Base-by-base conservation (phyloP, 2,797 vertebrate genomes). In the Amniataba percoides region DNA sequence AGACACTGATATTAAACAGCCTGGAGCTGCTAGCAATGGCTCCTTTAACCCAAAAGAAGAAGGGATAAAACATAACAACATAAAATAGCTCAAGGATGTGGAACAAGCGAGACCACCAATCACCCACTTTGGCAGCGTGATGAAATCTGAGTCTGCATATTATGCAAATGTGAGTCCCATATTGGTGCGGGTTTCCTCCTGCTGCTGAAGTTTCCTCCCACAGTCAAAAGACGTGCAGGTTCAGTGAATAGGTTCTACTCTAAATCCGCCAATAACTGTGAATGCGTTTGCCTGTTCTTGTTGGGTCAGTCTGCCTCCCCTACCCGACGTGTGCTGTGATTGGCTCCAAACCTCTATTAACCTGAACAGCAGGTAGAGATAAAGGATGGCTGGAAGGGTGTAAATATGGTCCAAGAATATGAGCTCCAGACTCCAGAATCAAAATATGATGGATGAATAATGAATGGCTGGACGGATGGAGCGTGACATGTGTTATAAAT, bases 401-500 rank as follows among this genome's bases (percentile, higher is more conserved):
- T 71, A 61, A 77, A 71, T 60, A 69, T 42, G 25, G 25, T 66
- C 51, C 15, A 46, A 13, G 15, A 25, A 25, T 13, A 40, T 63
- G 19, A 74, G 48, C 21, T 62, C 39, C 51, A 53, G 19, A 71
- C 36, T 3, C n/a, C 27, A 31, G 3, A 74, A 55, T 55, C 55
- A 42, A 40, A 15, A 39, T 21, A 40, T 40, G 61, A 60, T 49
- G 64, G 18, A 71, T 81, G 67, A 76, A 79, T 78, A 81, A 80
- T 79, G 48, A 57, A 76, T 84, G 72, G 34, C 43, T 43, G 49
- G 34, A 64, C n/a, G 42, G 64, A 70, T 55, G 48, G 53, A 63
- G 62, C 7, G 14, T 61, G 76, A 77, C 49, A 40, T 40, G 70
- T 53, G 64, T 81, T 77, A 71, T 60, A 85, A 86, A 89, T 85